Conservation (phyloP, 2,113 vertebrate genomes). For the Burhinus bistriatus region DNA sequence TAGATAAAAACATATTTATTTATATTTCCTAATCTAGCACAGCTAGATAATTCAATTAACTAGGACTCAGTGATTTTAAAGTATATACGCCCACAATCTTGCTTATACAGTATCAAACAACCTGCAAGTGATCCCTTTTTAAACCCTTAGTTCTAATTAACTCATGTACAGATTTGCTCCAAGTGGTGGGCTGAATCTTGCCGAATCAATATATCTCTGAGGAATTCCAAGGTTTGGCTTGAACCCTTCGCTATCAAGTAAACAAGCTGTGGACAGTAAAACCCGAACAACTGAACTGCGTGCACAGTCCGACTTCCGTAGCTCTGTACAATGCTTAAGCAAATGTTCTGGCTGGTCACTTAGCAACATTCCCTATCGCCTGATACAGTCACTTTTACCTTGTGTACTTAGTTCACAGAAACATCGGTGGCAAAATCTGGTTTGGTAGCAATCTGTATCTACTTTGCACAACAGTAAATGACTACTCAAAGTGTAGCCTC, state of each 20-base stretch:
- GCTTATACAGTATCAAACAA: background rate
- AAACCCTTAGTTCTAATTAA: constrained; percentile 23
- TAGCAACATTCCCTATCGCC: background rate
- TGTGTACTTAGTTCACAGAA: background rate
- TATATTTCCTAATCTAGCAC: background rate
- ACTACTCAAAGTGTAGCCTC: background rate
- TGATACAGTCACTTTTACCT: background rate
- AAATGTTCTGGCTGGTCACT: background rate
- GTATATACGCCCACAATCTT: background rate
- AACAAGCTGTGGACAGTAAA: background rate
- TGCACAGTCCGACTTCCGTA: fast-evolving
- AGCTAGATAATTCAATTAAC: background rate
- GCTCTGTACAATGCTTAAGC: background rate
- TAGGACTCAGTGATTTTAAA: background rate
- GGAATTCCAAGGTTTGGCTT: background rate
- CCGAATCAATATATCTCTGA: background rate
- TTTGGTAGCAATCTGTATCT: background rate
- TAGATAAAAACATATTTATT: background rate
- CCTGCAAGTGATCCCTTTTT: background rate
- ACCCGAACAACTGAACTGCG: background rate
- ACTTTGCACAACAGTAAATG: background rate
- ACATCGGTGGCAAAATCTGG: background rate
- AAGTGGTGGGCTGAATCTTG: background rate
- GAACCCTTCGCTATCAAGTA: background rate
- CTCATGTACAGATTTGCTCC: background rate